Evolutionary conservation across 2,113 vertebrate species (phyloP).

Genomic region (Hiodon alosoides): DNA sequence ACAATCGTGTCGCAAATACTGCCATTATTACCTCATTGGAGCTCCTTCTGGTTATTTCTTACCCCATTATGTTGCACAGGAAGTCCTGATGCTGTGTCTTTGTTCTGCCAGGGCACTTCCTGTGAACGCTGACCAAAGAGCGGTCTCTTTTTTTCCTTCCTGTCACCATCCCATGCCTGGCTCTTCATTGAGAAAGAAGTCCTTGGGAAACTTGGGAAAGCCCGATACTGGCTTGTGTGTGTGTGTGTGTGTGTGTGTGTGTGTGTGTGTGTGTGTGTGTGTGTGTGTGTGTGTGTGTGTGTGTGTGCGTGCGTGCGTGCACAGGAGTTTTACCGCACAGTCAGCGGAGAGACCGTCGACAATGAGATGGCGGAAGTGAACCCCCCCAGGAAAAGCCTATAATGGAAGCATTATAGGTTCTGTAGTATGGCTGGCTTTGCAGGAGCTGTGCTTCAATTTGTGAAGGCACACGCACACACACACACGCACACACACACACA

Average conservation of each 20-base stretch:
- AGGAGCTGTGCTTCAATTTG: too few relatives aligned
- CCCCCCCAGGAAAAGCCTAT: too few relatives aligned
- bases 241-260: background rate
- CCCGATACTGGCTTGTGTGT: background rate
- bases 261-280: background rate
- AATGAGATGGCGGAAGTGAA: too few relatives aligned
- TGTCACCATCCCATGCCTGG: background rate
- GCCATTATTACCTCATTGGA: conserved; percentile 11
- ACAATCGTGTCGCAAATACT: conserved; percentile 1
- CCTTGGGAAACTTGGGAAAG: background rate
- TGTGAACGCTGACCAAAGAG: background rate
- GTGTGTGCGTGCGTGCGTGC: background rate
- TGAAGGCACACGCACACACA: background rate
- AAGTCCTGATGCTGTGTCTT: background rate
- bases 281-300: background rate
- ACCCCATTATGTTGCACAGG: background rate
- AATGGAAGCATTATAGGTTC: too few relatives aligned
- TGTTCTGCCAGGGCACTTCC: background rate
- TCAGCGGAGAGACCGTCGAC: too few relatives aligned
- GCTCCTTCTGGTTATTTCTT: conserved; percentile 7
- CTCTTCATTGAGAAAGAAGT: background rate
- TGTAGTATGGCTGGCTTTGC: too few relatives aligned
- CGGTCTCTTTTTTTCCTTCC: too few relatives aligned
- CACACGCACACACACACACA: too few relatives aligned
- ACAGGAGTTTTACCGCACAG: background rate